These are phyloP conservation scores for Actinemys pallida DNA, from an alignment of 2,113 vertebrate genomes.

Conservation along the genomic window DNA sequence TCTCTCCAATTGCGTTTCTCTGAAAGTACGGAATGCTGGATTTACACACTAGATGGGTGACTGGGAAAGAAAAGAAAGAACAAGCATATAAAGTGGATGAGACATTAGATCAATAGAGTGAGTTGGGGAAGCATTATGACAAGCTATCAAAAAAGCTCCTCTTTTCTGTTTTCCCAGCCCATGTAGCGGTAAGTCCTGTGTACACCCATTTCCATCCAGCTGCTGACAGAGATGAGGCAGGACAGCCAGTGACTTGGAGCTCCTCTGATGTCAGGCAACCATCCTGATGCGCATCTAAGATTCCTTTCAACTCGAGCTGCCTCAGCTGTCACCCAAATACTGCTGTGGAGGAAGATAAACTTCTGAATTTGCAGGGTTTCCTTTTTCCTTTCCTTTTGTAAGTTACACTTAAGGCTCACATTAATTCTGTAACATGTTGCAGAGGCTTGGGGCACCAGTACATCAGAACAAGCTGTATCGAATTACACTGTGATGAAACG, in stretches of 20 bases:
- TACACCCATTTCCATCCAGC: background rate
- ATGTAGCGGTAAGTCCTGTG: accelerated
- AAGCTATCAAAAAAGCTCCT: background rate
- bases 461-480: background rate
- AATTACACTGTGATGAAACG: slow-evolving; percentile 1
- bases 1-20: background rate
- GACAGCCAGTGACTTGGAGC: background rate
- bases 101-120: background rate
- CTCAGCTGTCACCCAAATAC: slow-evolving; percentile 33
- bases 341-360: slow-evolving; percentile 32
- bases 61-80: background rate
- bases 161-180: background rate
- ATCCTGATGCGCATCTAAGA: background rate
- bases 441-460: background rate
- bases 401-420: background rate
- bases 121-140: background rate
- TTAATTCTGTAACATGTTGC: background rate
- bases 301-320: background rate
- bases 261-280: slow-evolving; percentile 24
- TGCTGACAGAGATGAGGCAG: background rate
- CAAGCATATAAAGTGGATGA: background rate
- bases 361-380: background rate
- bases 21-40: accelerated
- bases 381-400: background rate
- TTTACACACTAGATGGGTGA: background rate